Base-by-base conservation (phyloP, 2,113 vertebrate species). In the Oncorhynchus tshawytscha region DNA sequence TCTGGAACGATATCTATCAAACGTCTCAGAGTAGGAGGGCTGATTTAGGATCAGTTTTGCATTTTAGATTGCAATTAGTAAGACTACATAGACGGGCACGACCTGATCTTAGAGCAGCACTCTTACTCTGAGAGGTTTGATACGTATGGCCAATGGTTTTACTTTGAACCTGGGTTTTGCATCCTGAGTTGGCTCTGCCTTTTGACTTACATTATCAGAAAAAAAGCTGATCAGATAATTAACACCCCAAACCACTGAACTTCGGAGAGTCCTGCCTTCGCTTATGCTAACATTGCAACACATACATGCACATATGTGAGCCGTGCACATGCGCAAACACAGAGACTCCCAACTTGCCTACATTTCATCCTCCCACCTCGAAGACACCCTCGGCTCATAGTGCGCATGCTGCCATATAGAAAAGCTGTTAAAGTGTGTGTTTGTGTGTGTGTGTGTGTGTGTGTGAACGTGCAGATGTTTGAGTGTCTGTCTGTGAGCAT, bases 331-430 rank as follows among this genome's bases (percentile, higher is more conserved):
- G 4, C 51, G 16, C 51, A 54, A 9, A 54, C 51, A 54, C 51
- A 16, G 2, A 31, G 13, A 48, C 9, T 51, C 8, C 29, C 27
- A 48, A 70, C 78, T 78, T 82, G 81, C 75, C 73, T 71, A 78
- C 71, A 66, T 79, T 81, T 76, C 77, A 79, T 78, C 85, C 80
- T 81, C 85, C 85, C 84, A 86, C 83, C 84, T 87, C 74, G 76
- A 83, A 84, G 82, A 84, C 85, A 85, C 88, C 86, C 88, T 67
- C 82, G 16, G 34, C 75, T 12, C 24, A 2, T 60, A n/a, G 57
- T 22, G 51, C 11, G 2, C 16, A 6, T 60, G 20, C 16, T 15
- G n/a, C 59, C 20, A 60, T 60, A 4, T 2, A 60, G n/a, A n/a
- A 60, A 9, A 20, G 5, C 6, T 60, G 18, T 22, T 15, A 12